Conservation (phyloP, 2,113 vertebrate species). For the Ageneiosus marmoratus region DNA sequence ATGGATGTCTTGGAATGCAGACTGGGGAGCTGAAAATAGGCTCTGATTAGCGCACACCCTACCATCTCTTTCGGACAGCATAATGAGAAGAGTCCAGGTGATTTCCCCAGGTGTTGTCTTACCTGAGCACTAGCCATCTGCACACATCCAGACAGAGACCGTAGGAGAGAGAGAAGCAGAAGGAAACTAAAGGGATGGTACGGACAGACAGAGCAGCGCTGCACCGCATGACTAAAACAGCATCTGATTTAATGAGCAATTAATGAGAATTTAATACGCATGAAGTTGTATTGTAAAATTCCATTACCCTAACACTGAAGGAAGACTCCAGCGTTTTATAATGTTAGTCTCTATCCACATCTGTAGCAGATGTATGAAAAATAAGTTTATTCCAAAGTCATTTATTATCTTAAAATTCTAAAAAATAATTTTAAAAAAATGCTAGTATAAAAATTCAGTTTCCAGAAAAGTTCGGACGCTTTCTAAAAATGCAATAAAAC, state of each 20-base stretch:
- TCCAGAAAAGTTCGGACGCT: too few species aligned
- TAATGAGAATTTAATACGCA: not conserved
- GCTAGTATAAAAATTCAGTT: too few species aligned
- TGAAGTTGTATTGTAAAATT: not conserved
- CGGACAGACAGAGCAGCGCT: not conserved
- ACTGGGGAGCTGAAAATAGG: slow-evolving; percentile 17
- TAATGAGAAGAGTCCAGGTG: slow-evolving; percentile 26
- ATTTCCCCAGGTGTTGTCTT: slow-evolving; percentile 12
- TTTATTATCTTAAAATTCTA: too few species aligned
- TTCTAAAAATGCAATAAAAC: too few species aligned
- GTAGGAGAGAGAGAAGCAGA: not conserved
- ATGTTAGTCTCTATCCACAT: not conserved
- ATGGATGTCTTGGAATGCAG: slow-evolving; percentile 34
- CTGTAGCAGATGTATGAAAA: too few species aligned
- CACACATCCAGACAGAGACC: not conserved
- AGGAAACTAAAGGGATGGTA: not conserved
- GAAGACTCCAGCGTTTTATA: not conserved
- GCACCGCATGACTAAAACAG: not conserved
- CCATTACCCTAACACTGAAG: not conserved
- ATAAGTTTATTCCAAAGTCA: too few species aligned
- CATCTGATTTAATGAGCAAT: not conserved
- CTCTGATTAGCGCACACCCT: slow-evolving; percentile 19
- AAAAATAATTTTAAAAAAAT: too few species aligned
- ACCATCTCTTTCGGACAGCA: slow-evolving; percentile 20
- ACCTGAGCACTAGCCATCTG: slow-evolving; percentile 9